These are phyloP conservation scores for Leptinotarsa juncta DNA, from an alignment of 2,888 invertebrate genomes.

Conservation along the genomic window DNA sequence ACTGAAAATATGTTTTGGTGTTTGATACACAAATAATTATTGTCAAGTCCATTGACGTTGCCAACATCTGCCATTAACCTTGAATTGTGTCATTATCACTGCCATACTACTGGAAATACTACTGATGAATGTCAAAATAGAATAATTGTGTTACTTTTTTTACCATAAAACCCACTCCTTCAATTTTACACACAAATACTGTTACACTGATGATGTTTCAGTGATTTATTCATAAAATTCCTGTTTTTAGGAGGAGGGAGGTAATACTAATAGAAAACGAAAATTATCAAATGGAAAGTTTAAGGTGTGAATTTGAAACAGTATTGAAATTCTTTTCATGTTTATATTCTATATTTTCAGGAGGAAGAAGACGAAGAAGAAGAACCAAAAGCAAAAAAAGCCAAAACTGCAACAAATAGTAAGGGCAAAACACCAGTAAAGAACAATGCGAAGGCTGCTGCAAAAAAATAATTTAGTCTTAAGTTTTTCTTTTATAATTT, in stretches of 20 bases:
- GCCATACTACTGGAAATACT: too few species aligned
- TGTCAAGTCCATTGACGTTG: too few species aligned
- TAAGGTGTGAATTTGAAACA: slow-evolving; percentile 55
- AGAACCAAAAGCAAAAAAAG: slow-evolving; percentile 80
- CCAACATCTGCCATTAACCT: too few species aligned
- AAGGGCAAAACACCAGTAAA: slow-evolving; percentile 77
- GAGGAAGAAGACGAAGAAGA: slow-evolving; percentile 80
- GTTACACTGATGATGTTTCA: background rate
- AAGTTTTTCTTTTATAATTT: slow-evolving; percentile 19
- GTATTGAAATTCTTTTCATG: slow-evolving; percentile 21
- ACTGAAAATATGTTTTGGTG: too few species aligned
- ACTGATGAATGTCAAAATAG: too few species aligned
- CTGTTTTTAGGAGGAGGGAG: slow-evolving; percentile 52
- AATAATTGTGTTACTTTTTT: too few species aligned
- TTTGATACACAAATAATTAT: too few species aligned
- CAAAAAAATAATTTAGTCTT: slow-evolving; percentile 65
- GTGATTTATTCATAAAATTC: slow-evolving; percentile 35
- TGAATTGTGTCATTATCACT: too few species aligned
- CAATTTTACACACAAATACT: background rate
- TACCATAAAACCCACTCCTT: background rate
- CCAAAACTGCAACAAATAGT: slow-evolving; percentile 79
- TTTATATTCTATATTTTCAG: slow-evolving; percentile 60
- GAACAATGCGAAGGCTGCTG: slow-evolving; percentile 69
- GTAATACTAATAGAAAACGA: slow-evolving; percentile 56
- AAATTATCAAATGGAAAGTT: slow-evolving; percentile 57